Base-by-base conservation (phyloP, 2,113 vertebrate species). In the Ancistrus triradiatus region DNA sequence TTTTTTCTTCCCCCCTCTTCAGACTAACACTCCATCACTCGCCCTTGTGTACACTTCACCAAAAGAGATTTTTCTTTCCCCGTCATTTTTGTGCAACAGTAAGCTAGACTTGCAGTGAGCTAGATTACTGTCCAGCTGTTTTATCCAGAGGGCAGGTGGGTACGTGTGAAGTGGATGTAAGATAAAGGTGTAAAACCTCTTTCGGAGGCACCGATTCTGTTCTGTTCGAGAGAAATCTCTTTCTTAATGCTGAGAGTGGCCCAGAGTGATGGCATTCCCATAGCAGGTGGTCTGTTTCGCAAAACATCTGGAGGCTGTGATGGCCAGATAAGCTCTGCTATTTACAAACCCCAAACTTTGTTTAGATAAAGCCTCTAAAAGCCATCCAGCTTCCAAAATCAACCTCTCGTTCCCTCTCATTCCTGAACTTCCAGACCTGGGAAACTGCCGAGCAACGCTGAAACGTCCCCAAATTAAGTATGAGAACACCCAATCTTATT, bases 241-340 rank as follows among this genome's bases (percentile, higher is more conserved):
- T 15, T 18, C 60, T 52, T 46, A 55, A 38, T 21, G 8, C 37
- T 43, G 46, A 42, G 46, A 25, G 37, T 50, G 62, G 17, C n/a
- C 48, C 19, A 49, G 18, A 42, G 48, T 37, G 72, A 74, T 81
- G 76, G 75, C 80, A 79, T 86, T 83, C 82, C 80, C 79, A 82
- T 75, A 85, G 84, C 87, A 88, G 85, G 87, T 88, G 85, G 84
- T 85, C 85, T 59, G 68, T 57, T 80, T 88, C 84, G 86, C 47
- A 70, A 72, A 59, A 77, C 85, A 88, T 87, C 81, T 87, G 86
- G 84, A 83, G 74, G 66, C 69, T 62, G 73, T 65, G 82, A 86
- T 86, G 81, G 78, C 76, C 80, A 81, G 85, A 87, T 88, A 87
- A 87, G 82, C 85, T 81, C 76, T 5, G 64, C 77, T 85, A 82